Evolutionary conservation across 2,113 vertebrate genomes (phyloP), one percentile per base, ranked within the genome.

Genomic region (Vanacampus margaritifer): DNA sequence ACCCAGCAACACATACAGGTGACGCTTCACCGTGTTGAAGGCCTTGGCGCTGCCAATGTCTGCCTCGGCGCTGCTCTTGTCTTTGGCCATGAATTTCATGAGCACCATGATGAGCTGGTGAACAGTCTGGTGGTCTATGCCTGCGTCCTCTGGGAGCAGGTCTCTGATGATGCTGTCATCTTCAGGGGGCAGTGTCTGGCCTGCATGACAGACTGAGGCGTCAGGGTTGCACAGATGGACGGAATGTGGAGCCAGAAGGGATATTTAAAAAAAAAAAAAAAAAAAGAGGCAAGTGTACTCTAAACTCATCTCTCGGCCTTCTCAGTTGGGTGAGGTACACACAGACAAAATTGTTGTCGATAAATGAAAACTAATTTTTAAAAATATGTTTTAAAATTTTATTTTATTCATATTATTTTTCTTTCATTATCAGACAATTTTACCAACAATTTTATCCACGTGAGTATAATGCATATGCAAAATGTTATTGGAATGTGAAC

Each of bases 21-120:
- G 97, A 24, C 97, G 91, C 84, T 99, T 99, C 82, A 99, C 97
- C 0, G 97, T 96, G 86, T 98, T 99, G 84, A 99, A 99, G 64
- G 97, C 97, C 87, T 99, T 99, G 17, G 97, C 97, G 0, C 96
- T 98, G 89, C 94, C 94, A 56, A 99, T 97, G 72, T 99, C 97
- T 0, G 93, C 92, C 89, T 99, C 97, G 0, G 96, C 96, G 0
- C 96, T 98, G 90, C 96, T 98, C 84, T 95, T 90, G 14, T 99
- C 97, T 87, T 98, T 98, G 12, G 96, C 93, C 97, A 99, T 99
- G 72, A 99, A 99, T 89, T 98, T 98, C 97, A 98, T 99, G 14
- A 99, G 94, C 79, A 98, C 97, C 54, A 95, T 97, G 71, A 99
- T 98, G 10, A 99, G 93, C 87, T 98, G 96, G 86, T 99, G 96